Conservation (phyloP, 1,140 invertebrate species). For the Armadillidium nasatum region DNA sequence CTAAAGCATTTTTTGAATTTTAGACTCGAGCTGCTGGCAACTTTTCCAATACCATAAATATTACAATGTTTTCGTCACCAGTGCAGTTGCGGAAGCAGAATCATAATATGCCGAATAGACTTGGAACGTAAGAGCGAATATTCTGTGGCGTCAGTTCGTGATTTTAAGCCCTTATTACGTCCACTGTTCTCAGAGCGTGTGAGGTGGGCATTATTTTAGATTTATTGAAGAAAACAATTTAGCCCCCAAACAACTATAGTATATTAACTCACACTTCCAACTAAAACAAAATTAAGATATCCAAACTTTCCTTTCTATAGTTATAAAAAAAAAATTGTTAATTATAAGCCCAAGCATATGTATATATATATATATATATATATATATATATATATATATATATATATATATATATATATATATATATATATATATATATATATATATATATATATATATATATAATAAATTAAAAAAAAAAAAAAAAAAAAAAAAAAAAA, state of each 20-base stretch:
- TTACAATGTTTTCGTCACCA: conserved; percentile 10
- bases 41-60: conserved; percentile 8
- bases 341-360: neutral
- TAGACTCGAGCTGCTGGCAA: conserved; percentile 6
- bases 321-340: too few relatives aligned
- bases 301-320: neutral
- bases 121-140: neutral
- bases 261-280: neutral
- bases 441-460: too few relatives aligned
- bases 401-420: too few relatives aligned
- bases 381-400: conserved; percentile 5
- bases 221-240: conserved; percentile 14
- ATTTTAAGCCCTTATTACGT: neutral
- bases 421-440: too few relatives aligned
- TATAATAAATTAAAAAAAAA: too few relatives aligned
- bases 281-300: conserved; percentile 7
- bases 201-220: conserved; percentile 9
- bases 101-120: neutral
- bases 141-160: neutral
- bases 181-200: neutral
- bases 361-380: conserved; percentile 11
- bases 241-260: conserved; percentile 1
- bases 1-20: conserved; percentile 11
- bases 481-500: too few relatives aligned
- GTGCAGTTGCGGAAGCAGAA: neutral